A percentile compares a stretch with the other conserved stretches of the same genome.
Conservation (phyloP, 2,888 invertebrate species). For the Metopia argyrocephala region DNA sequence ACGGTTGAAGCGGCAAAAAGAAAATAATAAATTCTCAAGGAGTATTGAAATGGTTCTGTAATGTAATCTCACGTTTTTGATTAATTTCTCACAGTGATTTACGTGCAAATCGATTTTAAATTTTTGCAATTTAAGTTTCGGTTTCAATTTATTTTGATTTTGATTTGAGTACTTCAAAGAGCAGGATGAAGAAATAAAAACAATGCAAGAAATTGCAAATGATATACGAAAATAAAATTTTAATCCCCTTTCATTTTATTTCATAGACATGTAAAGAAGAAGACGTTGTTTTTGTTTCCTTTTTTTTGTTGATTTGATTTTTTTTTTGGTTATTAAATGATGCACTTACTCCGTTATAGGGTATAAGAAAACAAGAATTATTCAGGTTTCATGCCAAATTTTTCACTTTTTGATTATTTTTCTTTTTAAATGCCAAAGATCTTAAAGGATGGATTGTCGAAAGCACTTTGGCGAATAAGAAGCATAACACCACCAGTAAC, state of each 20-base stretch:
- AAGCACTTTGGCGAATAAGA: slow-evolving; percentile 20
- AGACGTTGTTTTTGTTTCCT: not conserved
- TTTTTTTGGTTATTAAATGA: slow-evolving; percentile 36
- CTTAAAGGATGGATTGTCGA: slow-evolving; percentile 25
- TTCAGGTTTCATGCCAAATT: slow-evolving; percentile 5
- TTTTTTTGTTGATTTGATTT: too few relatives aligned
- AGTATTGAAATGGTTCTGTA: not conserved
- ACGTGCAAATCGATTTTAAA: slow-evolving; percentile 44
- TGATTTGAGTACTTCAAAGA: slow-evolving; percentile 32
- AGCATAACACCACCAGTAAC: not conserved
- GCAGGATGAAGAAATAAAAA: not conserved
- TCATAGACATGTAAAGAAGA: not conserved
- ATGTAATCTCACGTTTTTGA: slow-evolving; percentile 54
- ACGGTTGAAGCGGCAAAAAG: not conserved
- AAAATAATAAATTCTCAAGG: not conserved
- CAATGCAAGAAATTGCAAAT: slow-evolving; percentile 27
- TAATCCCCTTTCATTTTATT: slow-evolving; percentile 33
- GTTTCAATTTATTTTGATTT: slow-evolving; percentile 37
- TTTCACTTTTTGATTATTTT: slow-evolving; percentile 19
- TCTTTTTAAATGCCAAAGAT: not conserved
- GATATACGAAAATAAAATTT: slow-evolving; percentile 16
- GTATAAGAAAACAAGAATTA: not conserved
- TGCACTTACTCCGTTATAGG: not conserved
- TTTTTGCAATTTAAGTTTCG: slow-evolving; percentile 11
- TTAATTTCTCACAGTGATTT: slow-evolving; percentile 61